Evolutionary conservation across 30 jellyfish, hydroid and myxozoan genomes (phyloP).

Genomic region (Pseudorhiza aurosa): DNA sequence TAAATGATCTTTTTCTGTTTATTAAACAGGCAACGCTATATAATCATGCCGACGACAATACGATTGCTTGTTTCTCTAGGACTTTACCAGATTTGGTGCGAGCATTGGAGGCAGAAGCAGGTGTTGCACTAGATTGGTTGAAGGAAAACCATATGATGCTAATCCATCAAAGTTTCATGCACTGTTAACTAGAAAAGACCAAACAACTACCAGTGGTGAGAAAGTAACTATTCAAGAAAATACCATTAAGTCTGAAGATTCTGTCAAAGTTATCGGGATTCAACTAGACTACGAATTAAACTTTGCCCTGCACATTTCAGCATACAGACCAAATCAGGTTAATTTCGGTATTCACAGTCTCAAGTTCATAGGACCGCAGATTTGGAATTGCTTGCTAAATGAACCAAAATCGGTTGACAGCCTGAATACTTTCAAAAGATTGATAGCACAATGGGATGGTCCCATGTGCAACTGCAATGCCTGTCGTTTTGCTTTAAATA

Average conservation of each 20-base stretch:
- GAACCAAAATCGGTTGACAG: too few relatives aligned
- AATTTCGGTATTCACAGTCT: too few relatives aligned
- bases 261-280: slow-evolving; percentile 31
- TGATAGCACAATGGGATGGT: too few relatives aligned
- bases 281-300: slow-evolving; percentile 12
- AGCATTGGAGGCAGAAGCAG: slow-evolving; percentile 25
- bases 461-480: too few relatives aligned
- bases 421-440: too few relatives aligned
- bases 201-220: slow-evolving; percentile 7
- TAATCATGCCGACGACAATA: slow-evolving; percentile 47
- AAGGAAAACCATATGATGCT: slow-evolving; percentile 36
- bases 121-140: slow-evolving; percentile 38
- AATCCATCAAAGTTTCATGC: slow-evolving; percentile 35
- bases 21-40: slow-evolving; percentile 28
- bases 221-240: slow-evolving; percentile 5
- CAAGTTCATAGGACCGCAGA: too few relatives aligned
- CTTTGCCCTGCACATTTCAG: background rate
- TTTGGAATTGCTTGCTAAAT: too few relatives aligned
- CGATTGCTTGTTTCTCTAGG: slow-evolving; percentile 33
- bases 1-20: slow-evolving; percentile 44
- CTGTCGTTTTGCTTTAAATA: too few relatives aligned
- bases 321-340: too few relatives aligned
- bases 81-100: slow-evolving; percentile 28
- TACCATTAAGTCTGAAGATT: background rate
- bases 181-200: slow-evolving; percentile 1